Conservation (phyloP, 2,888 invertebrate genomes). For the Caenorhabditis sp. region DNA sequence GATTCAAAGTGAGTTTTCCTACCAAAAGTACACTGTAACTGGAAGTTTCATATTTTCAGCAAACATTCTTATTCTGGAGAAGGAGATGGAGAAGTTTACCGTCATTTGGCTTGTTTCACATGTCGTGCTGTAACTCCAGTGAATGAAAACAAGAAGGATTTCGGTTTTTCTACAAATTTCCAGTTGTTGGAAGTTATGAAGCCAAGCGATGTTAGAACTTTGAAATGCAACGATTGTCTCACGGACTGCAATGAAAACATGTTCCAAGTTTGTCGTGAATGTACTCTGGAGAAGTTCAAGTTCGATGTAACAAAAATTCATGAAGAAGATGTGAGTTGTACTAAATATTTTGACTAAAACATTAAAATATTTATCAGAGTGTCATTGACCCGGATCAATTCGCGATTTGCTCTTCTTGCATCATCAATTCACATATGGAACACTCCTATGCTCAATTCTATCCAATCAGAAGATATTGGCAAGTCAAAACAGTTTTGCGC, state of each 20-base stretch:
- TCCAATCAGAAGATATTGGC: conserved; percentile 3
- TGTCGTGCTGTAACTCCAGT: conserved; percentile 7
- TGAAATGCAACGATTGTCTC: conserved; percentile 8
- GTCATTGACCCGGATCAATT: conserved; percentile 1
- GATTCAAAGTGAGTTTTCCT: not conserved
- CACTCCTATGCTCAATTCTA: conserved; percentile 4
- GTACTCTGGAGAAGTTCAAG: conserved; percentile 8
- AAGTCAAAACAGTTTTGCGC: not conserved
- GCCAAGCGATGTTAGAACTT: conserved; percentile 6
- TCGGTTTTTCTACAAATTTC: conserved; percentile 14
- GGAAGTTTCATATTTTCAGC: conserved; percentile 8
- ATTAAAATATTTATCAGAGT: not conserved
- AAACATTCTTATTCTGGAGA: conserved; percentile 5
- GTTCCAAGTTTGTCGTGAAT: conserved; percentile 27
- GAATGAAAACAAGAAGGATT: not conserved
- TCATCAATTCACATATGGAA: conserved; percentile 9
- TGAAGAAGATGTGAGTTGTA: not conserved
- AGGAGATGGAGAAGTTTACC: conserved; percentile 7
- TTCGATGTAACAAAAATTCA: conserved; percentile 12
- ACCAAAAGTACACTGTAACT: too few species aligned
- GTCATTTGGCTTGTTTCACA: not conserved
- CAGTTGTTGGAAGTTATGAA: conserved; percentile 11
- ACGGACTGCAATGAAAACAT: conserved; percentile 8
- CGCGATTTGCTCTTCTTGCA: conserved; percentile 17
- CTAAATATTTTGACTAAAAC: not conserved